A percentile compares a stretch with the other conserved stretches of the same genome.
Evolutionary conservation across 2,888 invertebrate species (phyloP).

Genomic region (Pyralis farinalis): DNA sequence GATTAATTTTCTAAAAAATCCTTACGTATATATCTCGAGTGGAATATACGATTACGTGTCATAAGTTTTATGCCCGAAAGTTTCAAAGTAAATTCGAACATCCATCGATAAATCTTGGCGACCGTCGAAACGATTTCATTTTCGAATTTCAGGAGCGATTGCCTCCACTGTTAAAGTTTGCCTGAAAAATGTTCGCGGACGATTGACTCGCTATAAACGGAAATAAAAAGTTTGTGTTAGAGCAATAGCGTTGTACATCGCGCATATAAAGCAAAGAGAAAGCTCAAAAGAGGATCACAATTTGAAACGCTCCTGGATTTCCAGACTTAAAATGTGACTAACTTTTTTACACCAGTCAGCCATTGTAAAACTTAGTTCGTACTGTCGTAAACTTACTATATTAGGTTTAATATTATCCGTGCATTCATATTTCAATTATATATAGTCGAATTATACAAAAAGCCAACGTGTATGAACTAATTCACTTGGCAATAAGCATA

Average conservation of each 20-base stretch:
- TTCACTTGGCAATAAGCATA: conserved; percentile 51
- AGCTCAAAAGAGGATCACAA: conserved; percentile 60
- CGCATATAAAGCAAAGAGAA: conserved; percentile 70
- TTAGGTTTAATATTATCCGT: conserved; percentile 33
- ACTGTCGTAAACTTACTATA: conserved; percentile 26
- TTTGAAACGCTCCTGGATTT: conserved; percentile 57
- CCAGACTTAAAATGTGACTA: conserved; percentile 54
- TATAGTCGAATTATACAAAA: conserved; percentile 22
- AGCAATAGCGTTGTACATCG: conserved; percentile 73
- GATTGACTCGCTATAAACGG: conserved; percentile 80
- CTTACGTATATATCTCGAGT: conserved; percentile 52
- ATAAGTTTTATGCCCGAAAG: conserved; percentile 79
- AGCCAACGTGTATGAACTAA: conserved; percentile 45
- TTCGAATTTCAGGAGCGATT: conserved; percentile 81
- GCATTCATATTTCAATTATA: conserved; percentile 25
- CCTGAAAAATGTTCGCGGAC: conserved; percentile 80
- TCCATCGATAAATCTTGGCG: conserved; percentile 80
- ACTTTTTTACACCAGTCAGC: conserved; percentile 47
- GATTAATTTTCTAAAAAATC: conserved; percentile 49
- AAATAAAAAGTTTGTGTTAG: conserved; percentile 80
- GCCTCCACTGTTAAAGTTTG: conserved; percentile 81
- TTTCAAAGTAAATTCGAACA: conserved; percentile 80
- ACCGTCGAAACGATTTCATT: conserved; percentile 80
- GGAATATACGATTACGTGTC: conserved; percentile 78
- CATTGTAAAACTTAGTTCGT: conserved; percentile 44